These are phyloP conservation scores for Anguilla marmorata DNA, from an alignment of 2,797 vertebrate species.

Conservation along the genomic window DNA sequence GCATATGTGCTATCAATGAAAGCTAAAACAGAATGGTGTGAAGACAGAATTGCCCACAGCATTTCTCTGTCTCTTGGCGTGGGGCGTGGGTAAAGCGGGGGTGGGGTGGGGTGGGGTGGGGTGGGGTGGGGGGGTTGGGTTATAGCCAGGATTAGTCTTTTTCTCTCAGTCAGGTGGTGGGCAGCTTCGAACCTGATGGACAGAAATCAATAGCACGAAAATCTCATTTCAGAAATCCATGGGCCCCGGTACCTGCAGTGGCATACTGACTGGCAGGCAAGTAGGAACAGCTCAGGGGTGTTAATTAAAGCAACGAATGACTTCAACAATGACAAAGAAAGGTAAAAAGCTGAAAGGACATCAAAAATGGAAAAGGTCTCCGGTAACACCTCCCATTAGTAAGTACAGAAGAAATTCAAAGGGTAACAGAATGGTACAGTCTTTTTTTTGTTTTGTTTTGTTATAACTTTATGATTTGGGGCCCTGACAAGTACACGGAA, in stretches of 20 bases:
- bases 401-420: not conserved
- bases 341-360: conserved; percentile 18
- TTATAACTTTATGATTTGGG: not conserved
- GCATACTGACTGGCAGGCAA: not conserved
- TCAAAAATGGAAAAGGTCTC: not conserved
- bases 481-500: not conserved
- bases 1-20: not conserved
- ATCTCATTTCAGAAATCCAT: conserved; percentile 42
- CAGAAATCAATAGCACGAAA: conserved; percentile 42
- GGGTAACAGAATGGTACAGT: not conserved
- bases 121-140: not conserved
- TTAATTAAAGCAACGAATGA: conserved; percentile 41
- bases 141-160: conserved; percentile 20
- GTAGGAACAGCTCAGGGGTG: not conserved
- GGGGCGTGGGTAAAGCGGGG: not conserved
- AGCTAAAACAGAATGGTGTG: not conserved
- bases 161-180: not conserved
- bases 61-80: not conserved
- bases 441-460: not conserved
- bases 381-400: not conserved
- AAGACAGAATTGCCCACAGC: conserved; percentile 13
- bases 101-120: not conserved
- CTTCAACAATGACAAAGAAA: conserved; percentile 23
- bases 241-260: conserved; percentile 14
- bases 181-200: conserved; percentile 20